Percentiles rank a stretch among this genome's conserved stretches.
Evolutionary conservation across 2,888 invertebrate genomes (phyloP).

Genomic region (Anoncus sp.): DNA sequence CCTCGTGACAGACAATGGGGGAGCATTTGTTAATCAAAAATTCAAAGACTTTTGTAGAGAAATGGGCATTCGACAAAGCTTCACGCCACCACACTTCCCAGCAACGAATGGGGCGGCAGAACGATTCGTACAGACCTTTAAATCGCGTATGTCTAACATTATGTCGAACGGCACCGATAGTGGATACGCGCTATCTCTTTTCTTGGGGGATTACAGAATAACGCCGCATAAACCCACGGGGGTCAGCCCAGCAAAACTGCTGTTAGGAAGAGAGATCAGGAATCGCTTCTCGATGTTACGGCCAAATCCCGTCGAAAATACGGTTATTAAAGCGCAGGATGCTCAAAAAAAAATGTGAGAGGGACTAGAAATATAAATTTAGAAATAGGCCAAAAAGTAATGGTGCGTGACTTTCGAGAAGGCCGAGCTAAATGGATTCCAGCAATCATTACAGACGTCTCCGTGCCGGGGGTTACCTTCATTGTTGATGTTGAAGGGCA

Average conservation of each 20-base stretch:
- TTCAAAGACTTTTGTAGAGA: slow-evolving; percentile 10
- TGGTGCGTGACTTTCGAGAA: slow-evolving; percentile 9
- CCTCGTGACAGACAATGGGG: slow-evolving; percentile 14
- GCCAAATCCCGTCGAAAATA: slow-evolving; percentile 16
- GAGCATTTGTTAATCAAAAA: background rate
- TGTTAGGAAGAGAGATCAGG: slow-evolving; percentile 33
- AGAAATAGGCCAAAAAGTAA: slow-evolving; percentile 26
- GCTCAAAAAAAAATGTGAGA: slow-evolving; percentile 15
- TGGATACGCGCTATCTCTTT: background rate
- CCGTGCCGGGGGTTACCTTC: slow-evolving; percentile 4
- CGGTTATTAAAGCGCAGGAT: slow-evolving; percentile 21
- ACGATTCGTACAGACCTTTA: slow-evolving; percentile 1
- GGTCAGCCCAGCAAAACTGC: slow-evolving; percentile 27
- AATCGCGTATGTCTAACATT: slow-evolving; percentile 2
- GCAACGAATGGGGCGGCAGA: background rate
- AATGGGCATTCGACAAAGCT: slow-evolving; percentile 2
- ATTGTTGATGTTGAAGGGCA: slow-evolving; percentile 33
- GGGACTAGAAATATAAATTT: slow-evolving; percentile 18
- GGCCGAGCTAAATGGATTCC: slow-evolving; percentile 4
- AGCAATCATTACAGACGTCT: slow-evolving; percentile 12
- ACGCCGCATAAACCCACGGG: slow-evolving; percentile 35
- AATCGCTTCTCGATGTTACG: slow-evolving; percentile 36
- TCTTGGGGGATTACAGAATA: slow-evolving; percentile 12
- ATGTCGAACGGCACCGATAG: slow-evolving; percentile 2
- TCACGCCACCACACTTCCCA: slow-evolving; percentile 6